Conservation (phyloP, 2,797 vertebrate genomes). For the Anguilla pacifica region DNA sequence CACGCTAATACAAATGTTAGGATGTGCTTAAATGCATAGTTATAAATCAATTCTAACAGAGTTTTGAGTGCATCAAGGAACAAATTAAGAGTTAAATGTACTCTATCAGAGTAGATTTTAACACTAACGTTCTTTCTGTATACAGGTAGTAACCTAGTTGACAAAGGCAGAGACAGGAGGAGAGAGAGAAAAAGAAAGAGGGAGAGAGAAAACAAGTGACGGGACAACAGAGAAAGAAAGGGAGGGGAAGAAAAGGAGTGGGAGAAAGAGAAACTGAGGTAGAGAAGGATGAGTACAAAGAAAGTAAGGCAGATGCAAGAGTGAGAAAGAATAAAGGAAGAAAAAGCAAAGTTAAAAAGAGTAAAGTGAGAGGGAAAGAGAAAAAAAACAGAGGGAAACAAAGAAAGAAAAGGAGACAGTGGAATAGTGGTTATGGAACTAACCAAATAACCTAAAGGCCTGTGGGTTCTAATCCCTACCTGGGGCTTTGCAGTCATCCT, state of each 20-base stretch:
- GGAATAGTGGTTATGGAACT: too few species aligned
- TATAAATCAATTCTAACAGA: neutral
- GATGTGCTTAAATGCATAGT: too few species aligned
- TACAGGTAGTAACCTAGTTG: too few species aligned
- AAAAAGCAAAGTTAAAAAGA: slow-evolving; percentile 31
- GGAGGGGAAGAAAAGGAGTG: neutral
- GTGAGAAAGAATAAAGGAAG: slow-evolving; percentile 20
- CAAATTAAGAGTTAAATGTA: neutral
- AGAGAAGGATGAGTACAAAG: neutral
- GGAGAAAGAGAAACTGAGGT: neutral
- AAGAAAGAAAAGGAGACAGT: neutral
- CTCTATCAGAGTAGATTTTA: neutral
- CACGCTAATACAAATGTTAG: neutral
- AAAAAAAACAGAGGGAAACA: neutral
- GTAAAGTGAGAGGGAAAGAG: neutral
- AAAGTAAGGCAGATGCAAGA: neutral
- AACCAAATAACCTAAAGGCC: neutral
- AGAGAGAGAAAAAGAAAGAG: too few species aligned
- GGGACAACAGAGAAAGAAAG: too few species aligned
- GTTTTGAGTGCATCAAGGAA: neutral
- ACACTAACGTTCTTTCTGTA: neutral
- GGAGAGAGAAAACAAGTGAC: too few species aligned
- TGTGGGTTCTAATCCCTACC: neutral
- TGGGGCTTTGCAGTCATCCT: neutral
- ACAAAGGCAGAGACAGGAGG: too few species aligned